Conservation (phyloP, 2,113 vertebrate species). For the Rhinopithecus roxellana region DNA sequence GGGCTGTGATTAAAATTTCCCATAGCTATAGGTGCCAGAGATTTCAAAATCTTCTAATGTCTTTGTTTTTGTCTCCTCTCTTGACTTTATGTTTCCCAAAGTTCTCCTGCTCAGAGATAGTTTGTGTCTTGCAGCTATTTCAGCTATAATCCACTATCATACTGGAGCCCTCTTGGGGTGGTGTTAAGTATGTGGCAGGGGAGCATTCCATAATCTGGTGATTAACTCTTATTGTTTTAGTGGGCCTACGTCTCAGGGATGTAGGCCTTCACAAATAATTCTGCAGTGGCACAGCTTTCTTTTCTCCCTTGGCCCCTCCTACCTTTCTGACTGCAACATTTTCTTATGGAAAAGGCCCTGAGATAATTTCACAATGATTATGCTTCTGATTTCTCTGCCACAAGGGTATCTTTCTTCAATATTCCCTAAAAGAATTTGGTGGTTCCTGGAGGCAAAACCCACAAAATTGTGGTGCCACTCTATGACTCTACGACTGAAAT, state of each 20-base stretch:
- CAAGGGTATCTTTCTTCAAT: not conserved
- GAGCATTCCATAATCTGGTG: not conserved
- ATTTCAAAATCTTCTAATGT: constrained; percentile 5
- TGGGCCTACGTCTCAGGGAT: not conserved
- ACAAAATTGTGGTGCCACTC: not conserved
- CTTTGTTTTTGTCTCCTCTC: not conserved
- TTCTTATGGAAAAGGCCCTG: not conserved
- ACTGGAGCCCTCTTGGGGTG: not conserved
- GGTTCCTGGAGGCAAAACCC: not conserved
- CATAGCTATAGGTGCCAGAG: not conserved
- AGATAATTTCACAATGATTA: not conserved
- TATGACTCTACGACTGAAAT: not conserved
- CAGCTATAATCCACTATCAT: not conserved
- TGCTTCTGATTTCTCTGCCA: not conserved
- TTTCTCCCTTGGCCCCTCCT: not conserved
- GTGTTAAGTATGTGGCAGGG: not conserved
- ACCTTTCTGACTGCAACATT: not conserved
- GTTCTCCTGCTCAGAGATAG: not conserved
- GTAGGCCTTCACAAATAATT: not conserved
- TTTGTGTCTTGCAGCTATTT: not conserved
- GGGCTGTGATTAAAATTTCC: not conserved
- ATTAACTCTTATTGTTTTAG: not conserved
- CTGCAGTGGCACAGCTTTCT: not conserved
- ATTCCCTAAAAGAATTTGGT: not conserved
- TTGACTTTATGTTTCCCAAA: not conserved